Base-by-base conservation (phyloP, 1,140 invertebrate genomes). In the Pemphigus obesinymphae region DNA sequence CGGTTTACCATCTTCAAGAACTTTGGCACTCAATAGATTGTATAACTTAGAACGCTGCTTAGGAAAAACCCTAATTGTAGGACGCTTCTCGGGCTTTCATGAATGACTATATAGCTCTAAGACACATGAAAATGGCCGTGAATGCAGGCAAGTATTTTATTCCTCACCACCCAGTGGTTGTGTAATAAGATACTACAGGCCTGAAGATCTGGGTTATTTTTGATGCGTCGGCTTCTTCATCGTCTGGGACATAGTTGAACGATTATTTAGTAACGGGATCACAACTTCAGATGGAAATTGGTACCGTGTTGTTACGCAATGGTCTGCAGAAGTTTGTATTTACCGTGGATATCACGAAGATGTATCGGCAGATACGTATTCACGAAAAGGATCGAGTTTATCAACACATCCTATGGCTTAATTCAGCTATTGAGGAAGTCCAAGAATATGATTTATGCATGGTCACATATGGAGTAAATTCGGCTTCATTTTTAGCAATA, bases 181-280 rank as follows among this genome's bases (percentile, higher is more conserved):
- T n/a, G n/a, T n/a, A 58, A 37, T 53, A 26, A 0, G 40, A 26
- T 15, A 55, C 34, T n/a, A n/a, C 20, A 8, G 72, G 43, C 8
- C 85, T 86, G 0, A 86, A 85, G 66, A 37, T 86, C 8, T 66
- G 87, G 17, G 86, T 87, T 8, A 87, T 88, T 3, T 88, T 88
- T 83, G 84, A 87, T 73, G 86, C 83, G 8, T 85, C 84, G 7
- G 83, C 84, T 48, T 84, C 84, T 34, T 83, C 85, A 15, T 73
- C 61, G 10, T 82, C 43, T 3, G 84, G 83, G 0, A 34, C 55
- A 26, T 86, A 85, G 2, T 72, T 88, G 7, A 88, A 88, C 84
- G 86, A 87, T 50, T 75, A 85, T 11, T 73, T 86, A 53, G 84
- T 75, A 50, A 70, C 31, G 85, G 83, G 83, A 43, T 76, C 66